These are phyloP conservation scores for Pteropus rufus DNA, from an alignment of 2,797 vertebrate species.

Conservation along the genomic window DNA sequence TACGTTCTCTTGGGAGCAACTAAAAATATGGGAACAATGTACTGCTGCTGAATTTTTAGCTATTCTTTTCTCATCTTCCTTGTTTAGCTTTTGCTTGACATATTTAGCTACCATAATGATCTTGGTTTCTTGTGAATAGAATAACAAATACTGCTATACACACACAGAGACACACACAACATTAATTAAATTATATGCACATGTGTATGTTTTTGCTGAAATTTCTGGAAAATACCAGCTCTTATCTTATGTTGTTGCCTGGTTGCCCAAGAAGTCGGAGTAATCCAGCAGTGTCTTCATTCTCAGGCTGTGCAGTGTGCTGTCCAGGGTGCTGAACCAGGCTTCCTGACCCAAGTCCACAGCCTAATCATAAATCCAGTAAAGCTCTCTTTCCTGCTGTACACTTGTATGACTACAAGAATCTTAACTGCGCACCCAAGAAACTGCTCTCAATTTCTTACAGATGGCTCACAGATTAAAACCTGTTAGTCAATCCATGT, in stretches of 20 bases:
- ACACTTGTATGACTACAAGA: not conserved
- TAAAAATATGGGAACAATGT: not conserved
- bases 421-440: not conserved
- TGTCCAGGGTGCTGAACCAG: conserved; percentile 32
- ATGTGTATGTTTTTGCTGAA: not conserved
- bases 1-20: not conserved
- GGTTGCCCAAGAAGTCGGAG: not conserved
- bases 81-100: not conserved
- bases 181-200: not conserved
- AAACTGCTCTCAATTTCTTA: not conserved
- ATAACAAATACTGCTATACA: not conserved
- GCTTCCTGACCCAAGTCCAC: not conserved
- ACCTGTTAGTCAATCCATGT: not conserved
- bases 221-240: not conserved
- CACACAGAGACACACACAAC: not conserved
- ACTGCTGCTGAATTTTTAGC: not conserved
- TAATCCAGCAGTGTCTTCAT: accelerated
- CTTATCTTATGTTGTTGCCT: not conserved
- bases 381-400: not conserved
- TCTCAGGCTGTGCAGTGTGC: accelerated
- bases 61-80: not conserved
- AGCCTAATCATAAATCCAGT: not conserved
- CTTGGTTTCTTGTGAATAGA: conserved; percentile 5
- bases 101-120: not conserved
- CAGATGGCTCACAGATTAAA: not conserved